phyloP scores from a whole-genome alignment of 2,888 invertebrate genomes.

The Scelioninae gen. 2 region DNA sequence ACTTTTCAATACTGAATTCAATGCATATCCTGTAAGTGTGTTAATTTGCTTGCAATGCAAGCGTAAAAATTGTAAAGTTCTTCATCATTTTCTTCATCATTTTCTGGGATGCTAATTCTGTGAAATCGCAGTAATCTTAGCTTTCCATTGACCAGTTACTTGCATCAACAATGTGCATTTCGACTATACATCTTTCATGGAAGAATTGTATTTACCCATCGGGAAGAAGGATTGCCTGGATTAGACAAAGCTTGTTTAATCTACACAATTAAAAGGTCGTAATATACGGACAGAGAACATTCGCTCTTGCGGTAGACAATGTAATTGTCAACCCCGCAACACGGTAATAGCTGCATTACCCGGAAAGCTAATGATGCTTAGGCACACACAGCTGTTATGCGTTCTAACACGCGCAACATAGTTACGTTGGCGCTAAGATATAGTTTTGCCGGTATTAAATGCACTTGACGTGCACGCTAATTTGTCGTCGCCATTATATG shows the following conservation, averaged over 20 bases:
- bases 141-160: neutral
- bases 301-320: slow-evolving; percentile 52
- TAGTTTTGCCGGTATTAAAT: slow-evolving; percentile 53
- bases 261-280: slow-evolving; percentile 52
- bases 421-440: slow-evolving; percentile 49
- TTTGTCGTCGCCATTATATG: slow-evolving; percentile 36
- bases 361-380: slow-evolving; percentile 56
- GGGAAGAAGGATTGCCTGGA: slow-evolving; percentile 40
- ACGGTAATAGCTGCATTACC: slow-evolving; percentile 53
- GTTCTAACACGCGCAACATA: slow-evolving; percentile 44
- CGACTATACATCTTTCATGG: slow-evolving; percentile 3
- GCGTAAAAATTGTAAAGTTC: no score
- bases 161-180: slow-evolving; percentile 3
- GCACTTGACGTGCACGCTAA: slow-evolving; percentile 50
- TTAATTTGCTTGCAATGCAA: no score
- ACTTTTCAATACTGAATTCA: no score
- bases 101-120: no score
- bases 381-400: slow-evolving; percentile 52
- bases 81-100: no score
- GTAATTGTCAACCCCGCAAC: slow-evolving; percentile 55
- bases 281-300: slow-evolving; percentile 53
- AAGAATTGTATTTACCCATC: slow-evolving; percentile 13
- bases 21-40: no score
- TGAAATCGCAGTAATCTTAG: no score
- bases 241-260: slow-evolving; percentile 52